Base-by-base conservation (phyloP, 1,140 invertebrate species). In the Drosophila quadrilineata region DNA sequence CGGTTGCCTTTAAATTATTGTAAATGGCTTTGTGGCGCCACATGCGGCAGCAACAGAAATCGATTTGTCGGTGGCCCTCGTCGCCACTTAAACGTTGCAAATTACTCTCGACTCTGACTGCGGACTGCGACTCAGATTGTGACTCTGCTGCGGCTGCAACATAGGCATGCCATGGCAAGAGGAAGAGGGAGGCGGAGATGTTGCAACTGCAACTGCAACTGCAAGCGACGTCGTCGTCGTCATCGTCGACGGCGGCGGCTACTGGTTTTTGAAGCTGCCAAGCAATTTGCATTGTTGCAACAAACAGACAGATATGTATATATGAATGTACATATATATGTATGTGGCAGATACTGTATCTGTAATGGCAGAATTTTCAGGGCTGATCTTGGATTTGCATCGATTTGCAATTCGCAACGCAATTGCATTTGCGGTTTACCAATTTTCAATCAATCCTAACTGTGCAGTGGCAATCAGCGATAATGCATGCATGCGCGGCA, bases 361-460 rank as follows among this genome's bases (percentile, higher is more conserved):
- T 43, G 8, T 22, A 8, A 21, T 12, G 10, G 43, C 21, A 10
- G 19, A 8, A 28, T 16, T 22, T 17, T 36, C 35, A 5, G 10
- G 22, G 21, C 17, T 52, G 21, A 36, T 50, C 31, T 38, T 26
- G 35, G 24, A 31, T n/a, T n/a, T 38, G 53, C 46, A 52, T 66
- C 76, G 76, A 82, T 82, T 80, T 76, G 68, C 76, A 82, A 82
- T 80, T 80, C 75, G 75, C 68, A 72, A 40, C 71, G 76, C 76
- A 82, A 82, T 82, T 82, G 77, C 68, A 84, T 82, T 72, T 82
- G 76, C 76, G 76, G 76, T 82, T 82, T 72, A 65, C 57, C 56
- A 56, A 57, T 74, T 70, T 70, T 76, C 77, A 82, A 82, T 82
- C 77, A 82, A 82, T 82, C 72, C 77, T 82, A 82, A 82, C 76